A percentile compares a stretch with the other conserved stretches of the same genome.
Evolutionary conservation across 92 coral and sea anemone genomes (phyloP).

Genomic region (Meandrina meandrites): DNA sequence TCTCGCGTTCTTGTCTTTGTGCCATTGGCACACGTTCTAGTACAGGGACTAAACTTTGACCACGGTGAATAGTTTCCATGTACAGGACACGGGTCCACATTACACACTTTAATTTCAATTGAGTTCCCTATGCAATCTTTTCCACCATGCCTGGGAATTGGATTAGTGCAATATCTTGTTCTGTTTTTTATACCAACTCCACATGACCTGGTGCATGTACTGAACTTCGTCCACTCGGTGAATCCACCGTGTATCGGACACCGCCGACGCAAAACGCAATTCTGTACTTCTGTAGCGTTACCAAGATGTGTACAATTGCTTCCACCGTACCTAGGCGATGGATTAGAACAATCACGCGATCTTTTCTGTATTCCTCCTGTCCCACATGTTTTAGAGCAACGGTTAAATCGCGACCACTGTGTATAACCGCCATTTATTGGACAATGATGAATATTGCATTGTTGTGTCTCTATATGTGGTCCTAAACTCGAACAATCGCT

Average conservation of each 20-base stretch:
- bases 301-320: slow-evolving; percentile 74
- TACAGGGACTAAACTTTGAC: slow-evolving; percentile 81
- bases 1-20: slow-evolving; percentile 60
- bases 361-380: slow-evolving; percentile 64
- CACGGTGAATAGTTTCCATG: slow-evolving; percentile 81
- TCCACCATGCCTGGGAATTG: slow-evolving; percentile 71
- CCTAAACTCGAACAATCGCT: slow-evolving; percentile 65
- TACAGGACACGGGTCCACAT: slow-evolving; percentile 63
- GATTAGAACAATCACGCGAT: slow-evolving; percentile 71
- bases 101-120: slow-evolving; percentile 47
- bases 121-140: slow-evolving; percentile 49
- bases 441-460: slow-evolving; percentile 75
- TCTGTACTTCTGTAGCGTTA: slow-evolving; percentile 2
- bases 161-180: slow-evolving; percentile 63
- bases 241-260: slow-evolving; percentile 83
- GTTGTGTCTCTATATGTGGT: slow-evolving; percentile 33
- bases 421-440: slow-evolving; percentile 86
- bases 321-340: slow-evolving; percentile 79
- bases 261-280: slow-evolving; percentile 50
- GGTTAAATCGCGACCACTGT: slow-evolving; percentile 64
- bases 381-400: slow-evolving; percentile 80
- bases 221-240: slow-evolving; percentile 68
- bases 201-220: slow-evolving; percentile 60
- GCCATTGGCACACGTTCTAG: slow-evolving; percentile 75
- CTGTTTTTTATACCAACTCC: slow-evolving; percentile 66